Conservation (phyloP, 1,140 invertebrate species). For the Dryas iulia region DNA sequence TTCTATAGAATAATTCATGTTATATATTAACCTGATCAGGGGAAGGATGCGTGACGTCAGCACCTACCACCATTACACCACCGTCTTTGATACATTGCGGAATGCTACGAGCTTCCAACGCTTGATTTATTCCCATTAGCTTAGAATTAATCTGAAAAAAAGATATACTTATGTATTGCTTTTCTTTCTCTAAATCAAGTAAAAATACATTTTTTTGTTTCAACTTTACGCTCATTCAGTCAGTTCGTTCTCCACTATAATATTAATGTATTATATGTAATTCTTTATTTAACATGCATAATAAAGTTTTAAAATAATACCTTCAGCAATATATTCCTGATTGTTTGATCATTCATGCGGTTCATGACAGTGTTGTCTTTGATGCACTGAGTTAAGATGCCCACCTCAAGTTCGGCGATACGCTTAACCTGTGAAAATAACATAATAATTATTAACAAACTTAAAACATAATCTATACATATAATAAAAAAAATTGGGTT, state of each 20-base stretch:
- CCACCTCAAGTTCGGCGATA: constrained; percentile 86
- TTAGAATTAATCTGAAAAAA: constrained; percentile 87
- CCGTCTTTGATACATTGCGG: constrained; percentile 58
- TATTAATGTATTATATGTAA: no score
- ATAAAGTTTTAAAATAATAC: constrained; percentile 65
- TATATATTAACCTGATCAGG: constrained; percentile 82
- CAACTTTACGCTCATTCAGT: no score
- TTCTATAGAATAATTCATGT: no score
- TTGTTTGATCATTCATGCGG: constrained; percentile 67
- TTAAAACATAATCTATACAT: no score
- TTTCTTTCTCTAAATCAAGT: not conserved
- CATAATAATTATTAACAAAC: no score
- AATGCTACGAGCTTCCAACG: constrained; percentile 53
- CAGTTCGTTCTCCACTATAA: no score
- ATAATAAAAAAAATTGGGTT: no score
- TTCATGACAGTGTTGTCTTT: constrained; percentile 82
- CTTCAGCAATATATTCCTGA: constrained; percentile 90
- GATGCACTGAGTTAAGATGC: constrained; percentile 91
- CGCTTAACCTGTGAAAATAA: constrained; percentile 83
- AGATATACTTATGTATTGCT: constrained; percentile 1
- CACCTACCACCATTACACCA: constrained; percentile 87
- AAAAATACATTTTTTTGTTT: not conserved
- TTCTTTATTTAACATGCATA: no score
- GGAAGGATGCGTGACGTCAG: constrained; percentile 93
- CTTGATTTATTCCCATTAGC: constrained; percentile 91